Percentiles rank a stretch among this genome's conserved stretches.
phyloP scores from a whole-genome alignment of 2,888 invertebrate genomes.

The Oscheius sp. region DNA sequence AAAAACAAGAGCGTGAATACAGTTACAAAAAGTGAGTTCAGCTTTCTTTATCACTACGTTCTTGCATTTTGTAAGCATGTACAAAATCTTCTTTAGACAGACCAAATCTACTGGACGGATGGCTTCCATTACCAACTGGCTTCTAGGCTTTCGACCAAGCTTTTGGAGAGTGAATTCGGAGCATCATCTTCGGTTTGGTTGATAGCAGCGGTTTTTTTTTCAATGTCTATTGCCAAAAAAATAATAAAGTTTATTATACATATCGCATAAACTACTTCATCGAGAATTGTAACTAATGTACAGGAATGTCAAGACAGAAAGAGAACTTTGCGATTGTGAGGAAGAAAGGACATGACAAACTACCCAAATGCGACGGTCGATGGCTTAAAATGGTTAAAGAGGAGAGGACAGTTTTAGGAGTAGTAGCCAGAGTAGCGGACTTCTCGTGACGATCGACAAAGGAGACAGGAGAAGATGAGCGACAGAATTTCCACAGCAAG shows the following conservation, averaged over 20 bases:
- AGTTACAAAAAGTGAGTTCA: constrained; percentile 28
- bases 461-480: constrained; percentile 67
- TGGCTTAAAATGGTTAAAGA: not conserved
- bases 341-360: constrained; percentile 10
- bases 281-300: constrained; percentile 21
- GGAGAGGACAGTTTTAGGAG: constrained; percentile 35
- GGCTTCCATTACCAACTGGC: constrained; percentile 36
- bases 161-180: constrained; percentile 46
- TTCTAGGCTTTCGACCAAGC: constrained; percentile 43
- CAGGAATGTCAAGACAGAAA: constrained; percentile 23
- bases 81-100: not conserved
- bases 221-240: not conserved
- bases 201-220: not conserved
- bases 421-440: constrained; percentile 60
- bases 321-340: constrained; percentile 7
- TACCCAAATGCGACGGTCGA: constrained; percentile 15
- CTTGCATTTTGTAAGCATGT: not conserved
- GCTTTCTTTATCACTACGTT: not conserved
- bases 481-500: constrained; percentile 62
- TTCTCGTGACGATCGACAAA: constrained; percentile 66
- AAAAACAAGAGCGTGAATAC: constrained; percentile 42
- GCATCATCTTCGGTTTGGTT: constrained; percentile 55
- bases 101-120: constrained; percentile 3
- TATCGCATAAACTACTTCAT: constrained; percentile 11
- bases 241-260: not conserved